Percentiles rank a stretch among this genome's conserved stretches.
Evolutionary conservation across 2,888 invertebrate genomes (phyloP).

Genomic region (Drosophila algonquin): DNA sequence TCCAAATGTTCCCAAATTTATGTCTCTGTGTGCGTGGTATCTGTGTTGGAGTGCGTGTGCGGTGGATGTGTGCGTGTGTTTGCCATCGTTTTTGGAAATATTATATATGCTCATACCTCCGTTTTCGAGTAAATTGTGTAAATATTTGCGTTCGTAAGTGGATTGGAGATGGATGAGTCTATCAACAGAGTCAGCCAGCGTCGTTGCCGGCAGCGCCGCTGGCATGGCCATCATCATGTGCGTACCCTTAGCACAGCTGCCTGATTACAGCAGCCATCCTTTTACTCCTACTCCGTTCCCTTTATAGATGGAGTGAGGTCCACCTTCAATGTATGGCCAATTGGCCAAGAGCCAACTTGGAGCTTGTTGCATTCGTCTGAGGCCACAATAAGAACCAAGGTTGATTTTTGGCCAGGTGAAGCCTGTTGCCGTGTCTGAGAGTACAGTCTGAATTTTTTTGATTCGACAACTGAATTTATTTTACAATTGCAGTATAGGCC

Average conservation of each 20-base stretch:
- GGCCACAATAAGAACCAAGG: not conserved
- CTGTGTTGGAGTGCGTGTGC: not conserved
- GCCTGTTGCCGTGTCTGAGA: not conserved
- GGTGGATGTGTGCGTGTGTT: conserved; percentile 57
- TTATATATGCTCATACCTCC: conserved; percentile 81
- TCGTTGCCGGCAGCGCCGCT: conserved; percentile 48
- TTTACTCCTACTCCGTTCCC: not conserved
- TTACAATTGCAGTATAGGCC: conserved; percentile 19
- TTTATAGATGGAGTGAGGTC: no score
- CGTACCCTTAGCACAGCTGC: conserved; percentile 49
- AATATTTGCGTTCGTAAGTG: conserved; percentile 83
- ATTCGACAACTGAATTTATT: conserved; percentile 40
- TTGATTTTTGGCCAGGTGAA: not conserved
- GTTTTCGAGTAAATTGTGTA: conserved; percentile 81
- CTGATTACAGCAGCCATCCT: conserved; percentile 46
- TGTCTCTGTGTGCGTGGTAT: conserved; percentile 18
- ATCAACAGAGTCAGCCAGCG: conserved; percentile 73
- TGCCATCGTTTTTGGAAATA: conserved; percentile 81
- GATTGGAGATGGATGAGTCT: conserved; percentile 83
- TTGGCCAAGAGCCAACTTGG: conserved; percentile 1
- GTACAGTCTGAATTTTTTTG: not conserved
- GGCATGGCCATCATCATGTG: conserved; percentile 52
- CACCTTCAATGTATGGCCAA: not conserved
- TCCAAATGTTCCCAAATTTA: conserved; percentile 35
- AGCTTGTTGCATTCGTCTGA: conserved; percentile 25